Conservation (phyloP, 1,140 invertebrate species). For the Drosophila azteca region DNA sequence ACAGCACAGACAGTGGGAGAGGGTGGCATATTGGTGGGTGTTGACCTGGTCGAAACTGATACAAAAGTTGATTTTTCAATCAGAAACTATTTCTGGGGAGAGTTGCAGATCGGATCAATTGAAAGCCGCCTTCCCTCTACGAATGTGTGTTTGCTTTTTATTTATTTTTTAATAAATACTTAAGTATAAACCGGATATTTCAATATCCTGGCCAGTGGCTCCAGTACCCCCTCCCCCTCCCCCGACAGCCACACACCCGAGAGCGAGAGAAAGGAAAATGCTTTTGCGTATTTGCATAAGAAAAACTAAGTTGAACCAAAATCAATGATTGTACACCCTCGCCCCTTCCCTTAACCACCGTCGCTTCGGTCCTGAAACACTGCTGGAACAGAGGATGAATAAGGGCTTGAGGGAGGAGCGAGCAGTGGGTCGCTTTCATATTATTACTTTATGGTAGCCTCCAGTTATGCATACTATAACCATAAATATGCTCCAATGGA, state of each 20-base stretch:
- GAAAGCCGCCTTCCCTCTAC: slow-evolving; percentile 21
- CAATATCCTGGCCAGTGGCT: slow-evolving; percentile 59
- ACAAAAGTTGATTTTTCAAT: slow-evolving; percentile 12
- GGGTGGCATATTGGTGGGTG: not conserved
- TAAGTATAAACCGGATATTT: slow-evolving; percentile 67
- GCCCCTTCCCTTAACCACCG: not conserved
- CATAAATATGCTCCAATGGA: slow-evolving; percentile 73
- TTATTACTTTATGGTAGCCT: slow-evolving; percentile 81
- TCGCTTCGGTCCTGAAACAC: slow-evolving; percentile 39
- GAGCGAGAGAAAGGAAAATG: slow-evolving; percentile 70
- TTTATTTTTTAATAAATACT: slow-evolving; percentile 76
- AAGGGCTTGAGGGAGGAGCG: not conserved
- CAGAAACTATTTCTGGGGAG: slow-evolving; percentile 35
- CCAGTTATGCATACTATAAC: slow-evolving; percentile 81
- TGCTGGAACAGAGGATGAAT: slow-evolving; percentile 48
- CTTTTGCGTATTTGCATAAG: slow-evolving; percentile 76
- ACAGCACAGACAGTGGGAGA: not conserved
- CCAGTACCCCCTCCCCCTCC: slow-evolving; percentile 40
- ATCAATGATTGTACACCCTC: slow-evolving; percentile 75
- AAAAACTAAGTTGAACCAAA: slow-evolving; percentile 79
- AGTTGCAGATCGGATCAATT: slow-evolving; percentile 43
- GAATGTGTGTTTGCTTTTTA: slow-evolving; percentile 12
- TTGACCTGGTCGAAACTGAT: slow-evolving; percentile 9
- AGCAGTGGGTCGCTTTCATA: slow-evolving; percentile 58
- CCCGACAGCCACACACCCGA: slow-evolving; percentile 9